These are phyloP conservation scores for Karalla daura DNA, from an alignment of 2,797 vertebrate species.

Conservation along the genomic window DNA sequence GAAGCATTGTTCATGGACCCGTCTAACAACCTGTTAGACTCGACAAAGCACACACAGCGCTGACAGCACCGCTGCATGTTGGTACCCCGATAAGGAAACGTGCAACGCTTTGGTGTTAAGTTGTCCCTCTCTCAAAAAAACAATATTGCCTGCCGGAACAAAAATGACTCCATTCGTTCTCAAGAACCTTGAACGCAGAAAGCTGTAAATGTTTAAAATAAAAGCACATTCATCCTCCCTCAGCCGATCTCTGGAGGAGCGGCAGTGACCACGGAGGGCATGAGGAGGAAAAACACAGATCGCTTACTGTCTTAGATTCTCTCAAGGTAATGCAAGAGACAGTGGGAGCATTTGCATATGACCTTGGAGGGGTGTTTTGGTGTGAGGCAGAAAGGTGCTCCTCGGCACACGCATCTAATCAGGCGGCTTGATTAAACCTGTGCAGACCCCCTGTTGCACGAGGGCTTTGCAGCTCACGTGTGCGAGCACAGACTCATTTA, in stretches of 20 bases:
- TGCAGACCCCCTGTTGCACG: slow-evolving; percentile 43
- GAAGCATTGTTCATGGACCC: neutral
- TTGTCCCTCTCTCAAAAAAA: neutral
- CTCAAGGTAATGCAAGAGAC: slow-evolving; percentile 39
- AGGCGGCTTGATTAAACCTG: slow-evolving; percentile 66
- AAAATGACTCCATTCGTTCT: slow-evolving; percentile 20
- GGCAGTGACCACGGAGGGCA: slow-evolving; percentile 3
- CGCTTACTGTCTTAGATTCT: slow-evolving; percentile 44
- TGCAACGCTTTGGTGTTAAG: slow-evolving; percentile 18
- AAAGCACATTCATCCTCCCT: slow-evolving; percentile 24
- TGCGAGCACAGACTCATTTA: slow-evolving; percentile 41
- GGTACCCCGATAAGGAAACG: neutral
- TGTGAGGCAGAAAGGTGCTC: slow-evolving; percentile 51
- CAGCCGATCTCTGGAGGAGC: slow-evolving; percentile 8
- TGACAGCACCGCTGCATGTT: neutral
- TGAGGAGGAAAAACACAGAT: neutral
- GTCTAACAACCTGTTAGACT: neutral
- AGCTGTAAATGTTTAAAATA: slow-evolving; percentile 24
- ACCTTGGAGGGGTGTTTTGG: slow-evolving; percentile 66
- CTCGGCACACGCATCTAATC: slow-evolving; percentile 47
- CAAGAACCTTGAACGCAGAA: slow-evolving; percentile 42
- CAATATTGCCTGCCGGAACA: neutral
- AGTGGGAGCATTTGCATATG: slow-evolving; percentile 68
- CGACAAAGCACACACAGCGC: neutral
- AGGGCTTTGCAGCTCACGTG: slow-evolving; percentile 24